phyloP scores from a whole-genome alignment of 2,113 vertebrate species.

The Marmota monax region DNA sequence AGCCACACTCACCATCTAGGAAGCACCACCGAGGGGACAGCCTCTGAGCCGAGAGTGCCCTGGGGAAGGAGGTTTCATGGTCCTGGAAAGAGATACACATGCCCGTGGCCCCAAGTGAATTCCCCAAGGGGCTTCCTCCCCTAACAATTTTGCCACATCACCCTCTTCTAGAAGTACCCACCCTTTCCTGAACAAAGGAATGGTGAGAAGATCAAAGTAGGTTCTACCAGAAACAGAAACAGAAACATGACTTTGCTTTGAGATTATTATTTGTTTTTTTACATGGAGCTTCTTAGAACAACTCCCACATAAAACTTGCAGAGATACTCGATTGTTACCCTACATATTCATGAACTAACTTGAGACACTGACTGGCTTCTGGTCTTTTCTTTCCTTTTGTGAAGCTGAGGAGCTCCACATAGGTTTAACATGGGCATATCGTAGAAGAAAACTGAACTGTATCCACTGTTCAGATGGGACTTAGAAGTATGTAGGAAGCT shows the following conservation, averaged over 20 bases:
- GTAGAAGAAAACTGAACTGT: not conserved
- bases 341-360: not conserved
- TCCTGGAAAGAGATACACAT: conserved; percentile 83
- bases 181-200: not conserved
- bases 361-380: not conserved
- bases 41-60: conserved; percentile 92
- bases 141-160: accelerated
- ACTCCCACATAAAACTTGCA: not conserved
- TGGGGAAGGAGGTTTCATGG: conserved; percentile 92
- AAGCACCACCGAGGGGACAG: conserved; percentile 99
- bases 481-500: not conserved
- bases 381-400: not conserved
- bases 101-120: not conserved
- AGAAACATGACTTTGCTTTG: not conserved
- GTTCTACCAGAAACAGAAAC: not conserved
- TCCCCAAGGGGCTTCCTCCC: not conserved
- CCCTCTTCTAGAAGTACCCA: not conserved
- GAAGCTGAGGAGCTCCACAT: not conserved
- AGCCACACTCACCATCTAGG: conserved; percentile 95
- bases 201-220: not conserved
- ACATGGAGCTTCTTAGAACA: not conserved
- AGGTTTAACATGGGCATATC: not conserved
- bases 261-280: not conserved
- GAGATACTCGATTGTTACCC: not conserved
- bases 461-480: not conserved